These are phyloP conservation scores for Polymixis flavicincta DNA, from an alignment of 2,888 invertebrate species.

Conservation along the genomic window DNA sequence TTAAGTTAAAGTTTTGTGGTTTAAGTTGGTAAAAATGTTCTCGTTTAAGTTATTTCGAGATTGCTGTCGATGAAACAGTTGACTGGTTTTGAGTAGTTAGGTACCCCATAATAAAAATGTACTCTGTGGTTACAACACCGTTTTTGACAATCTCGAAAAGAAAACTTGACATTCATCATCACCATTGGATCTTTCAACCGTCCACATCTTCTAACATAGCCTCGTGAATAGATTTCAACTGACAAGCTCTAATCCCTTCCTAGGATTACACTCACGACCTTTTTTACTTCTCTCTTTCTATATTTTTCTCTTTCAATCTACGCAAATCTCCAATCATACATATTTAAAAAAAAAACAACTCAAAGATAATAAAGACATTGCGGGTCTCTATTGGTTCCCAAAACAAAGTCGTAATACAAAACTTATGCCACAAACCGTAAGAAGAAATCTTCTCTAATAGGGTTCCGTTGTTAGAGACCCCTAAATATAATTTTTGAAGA, in stretches of 20 bases:
- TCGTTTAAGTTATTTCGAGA: not conserved
- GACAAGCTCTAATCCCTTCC: not conserved
- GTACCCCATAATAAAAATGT: too few species aligned
- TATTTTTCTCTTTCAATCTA: not conserved
- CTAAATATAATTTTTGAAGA: slow-evolving; percentile 66
- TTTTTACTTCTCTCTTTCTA: not conserved
- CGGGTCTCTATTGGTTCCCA: slow-evolving; percentile 13
- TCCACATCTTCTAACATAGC: not conserved
- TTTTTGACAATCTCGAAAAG: not conserved
- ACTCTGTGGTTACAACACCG: too few species aligned
- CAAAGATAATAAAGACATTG: slow-evolving; percentile 16
- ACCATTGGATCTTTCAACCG: too few species aligned
- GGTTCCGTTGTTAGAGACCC: slow-evolving; percentile 59
- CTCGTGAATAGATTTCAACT: not conserved
- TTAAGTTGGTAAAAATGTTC: not conserved
- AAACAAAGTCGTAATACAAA: slow-evolving; percentile 50
- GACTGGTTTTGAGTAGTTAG: too few species aligned
- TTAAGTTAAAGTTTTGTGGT: slow-evolving; percentile 24
- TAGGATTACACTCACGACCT: too few species aligned
- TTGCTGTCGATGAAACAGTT: not conserved
- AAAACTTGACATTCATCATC: not conserved
- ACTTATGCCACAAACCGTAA: slow-evolving; percentile 44
- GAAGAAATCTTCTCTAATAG: slow-evolving; percentile 58
- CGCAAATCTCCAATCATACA: not conserved
- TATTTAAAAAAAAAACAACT: not conserved